Conservation (phyloP, 2,113 vertebrate genomes). For the Odocoileus virginianus region DNA sequence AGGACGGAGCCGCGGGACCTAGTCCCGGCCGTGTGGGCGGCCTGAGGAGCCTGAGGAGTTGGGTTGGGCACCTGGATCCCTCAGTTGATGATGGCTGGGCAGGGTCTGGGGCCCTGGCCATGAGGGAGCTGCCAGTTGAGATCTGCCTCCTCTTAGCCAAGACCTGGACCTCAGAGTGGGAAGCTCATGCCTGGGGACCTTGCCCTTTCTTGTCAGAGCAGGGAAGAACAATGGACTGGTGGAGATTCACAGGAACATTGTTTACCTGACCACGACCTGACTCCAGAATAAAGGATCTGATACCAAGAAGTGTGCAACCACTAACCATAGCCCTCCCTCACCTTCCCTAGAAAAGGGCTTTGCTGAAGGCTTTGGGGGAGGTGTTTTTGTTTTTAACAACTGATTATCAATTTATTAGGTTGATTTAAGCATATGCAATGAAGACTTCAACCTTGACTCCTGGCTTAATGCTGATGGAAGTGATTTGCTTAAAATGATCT, state of each 20-base stretch:
- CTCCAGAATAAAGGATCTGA: not conserved
- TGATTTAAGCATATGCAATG: constrained; percentile 93
- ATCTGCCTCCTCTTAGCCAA: not conserved
- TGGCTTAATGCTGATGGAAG: constrained; percentile 98
- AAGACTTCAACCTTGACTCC: constrained; percentile 98
- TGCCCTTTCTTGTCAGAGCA: not conserved
- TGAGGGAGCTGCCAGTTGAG: not conserved
- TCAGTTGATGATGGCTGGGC: not conserved
- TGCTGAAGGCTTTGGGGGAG: not conserved
- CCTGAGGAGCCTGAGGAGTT: not conserved
- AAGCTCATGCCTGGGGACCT: not conserved
- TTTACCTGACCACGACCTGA: not conserved
- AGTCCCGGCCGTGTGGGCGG: not conserved
- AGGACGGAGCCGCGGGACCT: not conserved
- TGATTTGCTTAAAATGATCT: constrained; percentile 98
- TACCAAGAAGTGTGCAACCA: not conserved
- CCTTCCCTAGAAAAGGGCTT: not conserved
- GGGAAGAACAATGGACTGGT: not conserved
- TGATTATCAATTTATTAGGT: constrained; percentile 81
- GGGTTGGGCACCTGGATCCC: not conserved
- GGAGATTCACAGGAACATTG: not conserved
- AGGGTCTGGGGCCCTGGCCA: not conserved
- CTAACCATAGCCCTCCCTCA: not conserved
- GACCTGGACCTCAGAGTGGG: not conserved
- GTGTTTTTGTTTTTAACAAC: not conserved